Evolutionary conservation across 2,113 vertebrate genomes (phyloP), one percentile per base, ranked within the genome.

Genomic region (Chroicocephalus ridibundus): DNA sequence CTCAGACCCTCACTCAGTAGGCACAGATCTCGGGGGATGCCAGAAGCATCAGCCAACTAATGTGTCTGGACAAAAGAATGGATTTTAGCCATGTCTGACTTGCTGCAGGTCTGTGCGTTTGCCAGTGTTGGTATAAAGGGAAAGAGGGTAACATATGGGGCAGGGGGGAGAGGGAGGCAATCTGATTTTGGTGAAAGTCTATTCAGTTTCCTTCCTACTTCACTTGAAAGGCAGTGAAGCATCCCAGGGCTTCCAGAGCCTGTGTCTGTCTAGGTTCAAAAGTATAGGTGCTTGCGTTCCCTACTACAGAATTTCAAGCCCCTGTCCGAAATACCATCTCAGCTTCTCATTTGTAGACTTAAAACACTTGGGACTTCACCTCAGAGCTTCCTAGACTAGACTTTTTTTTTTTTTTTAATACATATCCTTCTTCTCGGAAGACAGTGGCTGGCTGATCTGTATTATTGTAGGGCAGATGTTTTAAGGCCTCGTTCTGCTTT

Each of bases 51-150:
- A 60, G 46, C 14, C 18, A 9, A 3, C 32, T 79, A 7, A 25
- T 0, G 1, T 90, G 21, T 54, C 18, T 2, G 0, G 58, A 34
- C 21, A 44, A 86, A 80, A 77, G 36, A 34, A n/a, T 0, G 2
- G 9, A 18, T 81, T 91, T 88, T 34, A 32, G 58, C 62, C 68
- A 10, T 9, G 18, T 65, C 34, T 86, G 76, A 72, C 36, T 71
- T 72, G 22, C 49, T 81, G 15, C 18, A 83, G 49, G 52, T 49
- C 46, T 92, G 15, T 38, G 31, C 1, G 0, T 40, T 86, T 74
- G 49, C 68, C 24, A 40, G 36, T 0, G 0, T 18, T 51, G 42
- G 22, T 57, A 34, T 66, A 68, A 91, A 69, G 38, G n/a, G 54
- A 72, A 80, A 77, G 19, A 47, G 27, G 13, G 18, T 86, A 51